Evolutionary conservation across 2,113 vertebrate species (phyloP), one percentile per base, ranked within the genome.

Genomic region (Sitta europaea): DNA sequence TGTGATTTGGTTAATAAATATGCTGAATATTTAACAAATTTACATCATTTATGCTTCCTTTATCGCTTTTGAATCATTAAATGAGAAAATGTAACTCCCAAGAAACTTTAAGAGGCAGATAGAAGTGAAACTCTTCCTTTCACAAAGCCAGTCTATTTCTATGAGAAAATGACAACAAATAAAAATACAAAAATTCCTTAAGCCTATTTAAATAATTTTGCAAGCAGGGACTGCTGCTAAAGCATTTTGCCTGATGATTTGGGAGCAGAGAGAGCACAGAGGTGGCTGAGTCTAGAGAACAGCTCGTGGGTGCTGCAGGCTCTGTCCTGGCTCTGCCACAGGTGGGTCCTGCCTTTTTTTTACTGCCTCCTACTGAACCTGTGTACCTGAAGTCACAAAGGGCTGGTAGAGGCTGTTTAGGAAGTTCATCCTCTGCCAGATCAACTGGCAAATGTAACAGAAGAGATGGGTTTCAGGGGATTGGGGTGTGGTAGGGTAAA

Each of bases 1-100:
- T 97, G 67, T 97, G 58, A 94, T 96, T 98, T 97, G 84, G 35
- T 97, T 98, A 96, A 97, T 90, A 95, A 83, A 92, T 62, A 75
- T 91, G 83, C 70, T 94, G 91, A 96, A 96, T 92, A 91, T 96
- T 96, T 95, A 97, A 96, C 71, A 96, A 94, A 91, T 97, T 96
- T 96, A 40, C 80, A 96, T 95, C 71, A 48, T 91, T 61, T 67
- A 67, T 24, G 47, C 88, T 94, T 94, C 79, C 74, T 73, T 86
- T 77, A 89, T 94, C 45, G 61, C 77, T 81, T 66, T 33, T 86
- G 78, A 96, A 96, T 98, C 96, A 92, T 96, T 96, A 95, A 96
- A 93, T 82, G 91, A 90, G 77, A 96, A 97, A 89, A 95, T 88
- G 47, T 50, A 94, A 65, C 66, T 97, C 85, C 79, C 71, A 68